Evolutionary conservation across 2,113 vertebrate genomes (phyloP).

Genomic region (Phodopus roborovskii): DNA sequence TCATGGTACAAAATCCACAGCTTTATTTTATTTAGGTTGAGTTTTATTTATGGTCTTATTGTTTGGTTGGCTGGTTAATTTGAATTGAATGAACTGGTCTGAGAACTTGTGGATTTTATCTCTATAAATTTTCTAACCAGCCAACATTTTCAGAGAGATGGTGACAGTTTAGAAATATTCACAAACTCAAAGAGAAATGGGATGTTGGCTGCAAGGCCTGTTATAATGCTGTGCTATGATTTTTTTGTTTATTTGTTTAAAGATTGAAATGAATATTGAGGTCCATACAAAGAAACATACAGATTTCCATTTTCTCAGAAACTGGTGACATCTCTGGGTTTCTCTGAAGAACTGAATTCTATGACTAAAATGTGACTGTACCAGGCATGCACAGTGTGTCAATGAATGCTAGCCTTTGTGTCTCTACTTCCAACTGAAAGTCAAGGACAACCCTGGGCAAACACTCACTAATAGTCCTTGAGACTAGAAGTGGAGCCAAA

Average conservation of each 20-base stretch:
- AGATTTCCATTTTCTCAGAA: constrained; percentile 64
- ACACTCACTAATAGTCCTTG: background rate
- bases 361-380: background rate
- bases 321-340: background rate
- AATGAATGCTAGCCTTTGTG: background rate
- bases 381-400: constrained; percentile 4
- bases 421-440: constrained; percentile 45
- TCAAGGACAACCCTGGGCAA: constrained; percentile 10
- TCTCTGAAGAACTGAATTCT: constrained; percentile 46
- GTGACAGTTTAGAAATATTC: constrained; percentile 68
- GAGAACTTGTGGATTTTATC: constrained; percentile 47
- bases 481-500: constrained; percentile 46
- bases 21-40: constrained; percentile 23
- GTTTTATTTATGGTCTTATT: constrained; percentile 45
- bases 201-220: background rate
- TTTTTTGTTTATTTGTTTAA: constrained; percentile 47
- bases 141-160: constrained; percentile 15
- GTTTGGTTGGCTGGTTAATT: background rate
- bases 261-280: background rate
- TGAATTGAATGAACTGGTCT: constrained; percentile 45
- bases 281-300: constrained; percentile 19
- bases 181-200: constrained; percentile 64
- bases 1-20: background rate
- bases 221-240: constrained; percentile 9
- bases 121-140: constrained; percentile 33